Percentiles rank a stretch among this genome's conserved stretches.
These are phyloP conservation scores for Enteromius fasciolatus DNA, from an alignment of 2,797 vertebrate species.

Conservation along the genomic window DNA sequence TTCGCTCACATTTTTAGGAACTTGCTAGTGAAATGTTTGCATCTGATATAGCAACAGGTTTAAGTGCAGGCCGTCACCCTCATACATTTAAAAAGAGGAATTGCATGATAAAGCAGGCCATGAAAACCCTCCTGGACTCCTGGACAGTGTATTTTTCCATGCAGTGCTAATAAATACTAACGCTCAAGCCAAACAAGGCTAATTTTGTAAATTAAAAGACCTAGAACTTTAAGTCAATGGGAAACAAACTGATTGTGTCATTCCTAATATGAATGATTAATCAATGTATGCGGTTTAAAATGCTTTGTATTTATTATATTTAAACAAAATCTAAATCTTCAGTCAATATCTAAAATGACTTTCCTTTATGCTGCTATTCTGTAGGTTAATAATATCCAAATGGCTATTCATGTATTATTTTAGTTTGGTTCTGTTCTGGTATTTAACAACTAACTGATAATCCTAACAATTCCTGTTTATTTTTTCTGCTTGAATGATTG, in stretches of 20 bases:
- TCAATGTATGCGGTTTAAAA: neutral
- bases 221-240: neutral
- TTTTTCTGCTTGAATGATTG: neutral
- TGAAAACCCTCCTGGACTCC: constrained; percentile 1
- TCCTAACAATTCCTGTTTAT: neutral
- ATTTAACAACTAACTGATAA: neutral
- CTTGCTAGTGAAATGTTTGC: constrained; percentile 62
- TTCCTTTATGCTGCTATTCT: neutral
- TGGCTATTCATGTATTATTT: neutral
- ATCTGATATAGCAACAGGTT: constrained; percentile 63
- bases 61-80: constrained; percentile 22
- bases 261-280: neutral
- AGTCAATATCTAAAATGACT: neutral
- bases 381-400: neutral
- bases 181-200: neutral
- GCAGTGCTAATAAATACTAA: constrained; percentile 13
- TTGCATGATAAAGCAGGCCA: neutral
- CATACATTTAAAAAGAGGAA: constrained; percentile 67
- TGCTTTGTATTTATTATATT: neutral
- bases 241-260: neutral
- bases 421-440: neutral
- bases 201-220: neutral
- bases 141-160: neutral
- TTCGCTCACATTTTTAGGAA: constrained; percentile 74
- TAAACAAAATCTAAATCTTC: neutral